These are phyloP conservation scores for Macrosteles quadrilineatus DNA, from an alignment of 1,140 invertebrate genomes.

Conservation along the genomic window DNA sequence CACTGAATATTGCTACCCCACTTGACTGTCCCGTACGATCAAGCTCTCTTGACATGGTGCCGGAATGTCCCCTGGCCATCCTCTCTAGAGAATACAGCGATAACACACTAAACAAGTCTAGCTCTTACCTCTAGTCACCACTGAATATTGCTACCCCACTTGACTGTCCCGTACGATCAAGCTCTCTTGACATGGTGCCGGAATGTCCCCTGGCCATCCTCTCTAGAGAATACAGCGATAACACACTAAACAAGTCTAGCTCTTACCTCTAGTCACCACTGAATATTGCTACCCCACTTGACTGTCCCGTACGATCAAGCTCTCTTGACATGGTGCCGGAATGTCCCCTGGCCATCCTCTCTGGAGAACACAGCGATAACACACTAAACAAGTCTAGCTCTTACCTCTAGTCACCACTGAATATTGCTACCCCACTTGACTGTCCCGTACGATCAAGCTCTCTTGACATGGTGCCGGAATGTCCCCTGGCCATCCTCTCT, in stretches of 20 bases:
- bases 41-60: slow-evolving; percentile 26
- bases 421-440: slow-evolving; percentile 36
- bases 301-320: slow-evolving; percentile 26
- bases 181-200: slow-evolving; percentile 28
- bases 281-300: slow-evolving; percentile 36
- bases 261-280: slow-evolving; percentile 13
- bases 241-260: background rate
- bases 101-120: background rate
- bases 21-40: slow-evolving; percentile 32
- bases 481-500: background rate
- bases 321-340: slow-evolving; percentile 31
- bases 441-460: slow-evolving; percentile 27
- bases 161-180: slow-evolving; percentile 29
- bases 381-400: background rate
- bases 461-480: slow-evolving; percentile 25
- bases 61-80: slow-evolving; percentile 15
- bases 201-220: slow-evolving; percentile 13
- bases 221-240: background rate
- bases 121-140: slow-evolving; percentile 24
- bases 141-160: slow-evolving; percentile 38
- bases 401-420: slow-evolving; percentile 20
- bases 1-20: slow-evolving; percentile 38
- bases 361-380: background rate
- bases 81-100: background rate
- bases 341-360: background rate